These are phyloP conservation scores for Yponomeuta evonymella DNA, from an alignment of 2,888 invertebrate genomes.

Conservation along the genomic window DNA sequence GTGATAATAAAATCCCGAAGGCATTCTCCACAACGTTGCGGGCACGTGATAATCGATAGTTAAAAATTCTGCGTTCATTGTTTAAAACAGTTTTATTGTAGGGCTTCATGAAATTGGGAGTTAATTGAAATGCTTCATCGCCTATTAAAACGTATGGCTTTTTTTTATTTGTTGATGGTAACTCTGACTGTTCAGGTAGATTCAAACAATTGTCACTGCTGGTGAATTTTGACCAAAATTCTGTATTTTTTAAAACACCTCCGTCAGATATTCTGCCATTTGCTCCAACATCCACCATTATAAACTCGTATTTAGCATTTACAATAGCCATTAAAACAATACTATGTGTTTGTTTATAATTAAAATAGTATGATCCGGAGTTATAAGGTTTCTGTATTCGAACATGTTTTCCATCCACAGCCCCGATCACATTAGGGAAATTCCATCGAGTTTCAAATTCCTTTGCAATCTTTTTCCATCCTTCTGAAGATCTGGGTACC, in stretches of 20 bases:
- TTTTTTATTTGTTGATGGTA: too few species aligned
- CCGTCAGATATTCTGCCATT: conserved; percentile 24
- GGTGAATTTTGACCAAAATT: conserved; percentile 13
- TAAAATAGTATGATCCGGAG: conserved; percentile 27
- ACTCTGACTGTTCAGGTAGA: too few species aligned
- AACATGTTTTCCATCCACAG: conserved; percentile 32
- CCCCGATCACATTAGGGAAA: conserved; percentile 28
- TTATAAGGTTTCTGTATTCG: conserved; percentile 23
- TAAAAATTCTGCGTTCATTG: too few species aligned
- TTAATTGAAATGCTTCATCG: too few species aligned
- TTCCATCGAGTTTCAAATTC: conserved; percentile 26
- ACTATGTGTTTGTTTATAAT: conserved; percentile 30
- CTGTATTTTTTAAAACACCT: conserved; percentile 22
- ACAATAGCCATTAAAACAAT: conserved; percentile 30
- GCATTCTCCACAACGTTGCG: too few species aligned
- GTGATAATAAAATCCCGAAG: too few species aligned
- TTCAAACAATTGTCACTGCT: too few species aligned
- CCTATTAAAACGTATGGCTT: too few species aligned
- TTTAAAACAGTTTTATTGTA: too few species aligned
- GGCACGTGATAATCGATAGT: too few species aligned
- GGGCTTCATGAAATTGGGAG: too few species aligned
- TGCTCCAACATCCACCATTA: conserved; percentile 24
- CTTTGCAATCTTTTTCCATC: conserved; percentile 25
- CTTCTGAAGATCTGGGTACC: conserved; percentile 21
- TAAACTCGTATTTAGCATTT: conserved; percentile 25